Evolutionary conservation across 2,113 vertebrate species (phyloP).

Genomic region (Brachirus orientalis): DNA sequence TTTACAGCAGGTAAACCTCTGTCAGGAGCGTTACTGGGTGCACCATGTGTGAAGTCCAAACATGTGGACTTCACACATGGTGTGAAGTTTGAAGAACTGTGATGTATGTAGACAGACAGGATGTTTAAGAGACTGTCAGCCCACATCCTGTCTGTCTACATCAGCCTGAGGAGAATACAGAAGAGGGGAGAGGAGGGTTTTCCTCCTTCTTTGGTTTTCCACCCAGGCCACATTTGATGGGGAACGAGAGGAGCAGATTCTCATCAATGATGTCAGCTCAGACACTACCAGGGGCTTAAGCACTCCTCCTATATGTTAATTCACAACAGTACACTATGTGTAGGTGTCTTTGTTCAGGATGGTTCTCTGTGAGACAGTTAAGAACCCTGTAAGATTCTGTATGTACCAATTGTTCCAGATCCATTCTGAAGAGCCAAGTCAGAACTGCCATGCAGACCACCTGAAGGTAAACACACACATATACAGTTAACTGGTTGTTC

Average conservation of each 20-base stretch:
- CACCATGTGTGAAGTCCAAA: slow-evolving; percentile 7
- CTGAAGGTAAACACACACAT: slow-evolving; percentile 64
- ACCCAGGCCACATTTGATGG: background rate
- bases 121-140: slow-evolving; percentile 21
- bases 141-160: slow-evolving; percentile 12
- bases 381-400: slow-evolving; percentile 5
- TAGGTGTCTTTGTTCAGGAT: background rate
- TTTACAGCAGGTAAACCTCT: background rate
- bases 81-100: slow-evolving; percentile 1
- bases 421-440: slow-evolving; percentile 90
- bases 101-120: slow-evolving; percentile 15
- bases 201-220: background rate
- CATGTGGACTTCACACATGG: background rate
- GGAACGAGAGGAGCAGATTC: background rate
- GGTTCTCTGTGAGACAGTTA: background rate
- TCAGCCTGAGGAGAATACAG: background rate
- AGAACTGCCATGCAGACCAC: slow-evolving; percentile 84
- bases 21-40: background rate
- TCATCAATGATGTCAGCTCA: background rate
- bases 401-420: slow-evolving; percentile 87
- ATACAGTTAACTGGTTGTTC: background rate
- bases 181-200: background rate
- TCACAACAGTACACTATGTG: background rate
- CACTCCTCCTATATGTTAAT: background rate
- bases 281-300: background rate